These are phyloP conservation scores for Sipha maydis DNA, from an alignment of 2,888 invertebrate species.

Conservation along the genomic window DNA sequence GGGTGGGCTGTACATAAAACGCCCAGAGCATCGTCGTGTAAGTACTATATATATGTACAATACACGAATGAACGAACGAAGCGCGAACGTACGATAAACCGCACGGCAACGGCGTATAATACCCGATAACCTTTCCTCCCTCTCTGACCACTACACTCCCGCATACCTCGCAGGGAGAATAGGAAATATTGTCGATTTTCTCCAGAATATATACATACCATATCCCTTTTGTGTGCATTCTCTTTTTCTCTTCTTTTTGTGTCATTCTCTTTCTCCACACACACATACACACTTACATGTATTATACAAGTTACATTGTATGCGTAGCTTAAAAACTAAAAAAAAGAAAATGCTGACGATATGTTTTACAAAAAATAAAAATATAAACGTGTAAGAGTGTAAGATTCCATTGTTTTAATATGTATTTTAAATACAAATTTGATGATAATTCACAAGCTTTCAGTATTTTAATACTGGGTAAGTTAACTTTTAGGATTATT, in stretches of 20 bases:
- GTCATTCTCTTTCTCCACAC: not conserved
- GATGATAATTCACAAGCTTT: too few relatives aligned
- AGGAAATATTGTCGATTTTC: constrained; percentile 52
- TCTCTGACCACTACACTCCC: not conserved
- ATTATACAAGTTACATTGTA: not conserved
- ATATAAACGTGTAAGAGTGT: not conserved
- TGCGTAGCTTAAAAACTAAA: not conserved
- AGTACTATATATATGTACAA: constrained; percentile 17
- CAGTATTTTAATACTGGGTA: too few relatives aligned
- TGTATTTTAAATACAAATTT: not conserved
- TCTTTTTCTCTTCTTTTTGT: too few relatives aligned
- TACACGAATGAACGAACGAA: constrained; percentile 57
- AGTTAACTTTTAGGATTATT: too few relatives aligned
- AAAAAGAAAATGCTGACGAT: not conserved
- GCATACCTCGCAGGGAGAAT: not conserved
- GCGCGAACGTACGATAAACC: constrained; percentile 54
- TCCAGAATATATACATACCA: not conserved
- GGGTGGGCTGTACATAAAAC: constrained; percentile 30
- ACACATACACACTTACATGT: not conserved
- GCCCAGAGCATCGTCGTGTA: constrained; percentile 49
- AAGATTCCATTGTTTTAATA: not conserved
- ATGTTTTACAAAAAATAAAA: not conserved
- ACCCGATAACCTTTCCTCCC: constrained; percentile 50
- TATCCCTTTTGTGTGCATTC: not conserved
- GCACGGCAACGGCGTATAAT: constrained; percentile 53